Evolutionary conservation across 2,888 invertebrate genomes (phyloP).

Genomic region (Drosophila barbarae): DNA sequence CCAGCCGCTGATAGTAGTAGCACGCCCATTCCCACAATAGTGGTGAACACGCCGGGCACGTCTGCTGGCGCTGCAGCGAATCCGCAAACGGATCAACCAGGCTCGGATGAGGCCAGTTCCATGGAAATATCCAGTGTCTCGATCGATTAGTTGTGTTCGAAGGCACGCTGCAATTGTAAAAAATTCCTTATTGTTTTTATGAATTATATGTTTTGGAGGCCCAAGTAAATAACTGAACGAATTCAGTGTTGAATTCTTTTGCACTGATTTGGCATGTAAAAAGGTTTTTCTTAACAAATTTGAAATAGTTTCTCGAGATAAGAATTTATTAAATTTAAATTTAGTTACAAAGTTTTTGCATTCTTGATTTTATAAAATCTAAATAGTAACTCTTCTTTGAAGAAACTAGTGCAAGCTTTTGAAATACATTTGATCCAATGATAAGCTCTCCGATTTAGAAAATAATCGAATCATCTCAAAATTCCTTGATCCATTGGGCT

Average conservation of each 20-base stretch:
- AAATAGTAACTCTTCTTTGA: too few species aligned
- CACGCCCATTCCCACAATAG: conserved; percentile 24
- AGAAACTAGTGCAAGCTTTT: background rate
- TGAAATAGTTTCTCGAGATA: background rate
- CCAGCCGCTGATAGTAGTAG: conserved; percentile 41
- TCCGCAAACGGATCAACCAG: conserved; percentile 18
- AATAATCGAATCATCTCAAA: conserved; percentile 2
- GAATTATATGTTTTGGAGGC: conserved; percentile 26
- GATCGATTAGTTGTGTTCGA: conserved; percentile 67
- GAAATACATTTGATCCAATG: background rate
- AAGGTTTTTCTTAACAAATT: background rate
- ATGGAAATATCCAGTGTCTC: conserved; percentile 79
- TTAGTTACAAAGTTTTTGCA: background rate
- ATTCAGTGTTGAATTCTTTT: background rate
- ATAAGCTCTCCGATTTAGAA: background rate
- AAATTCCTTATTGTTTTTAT: conserved; percentile 34
- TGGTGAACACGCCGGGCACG: conserved; percentile 34
- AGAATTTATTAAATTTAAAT: background rate
- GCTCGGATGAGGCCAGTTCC: conserved; percentile 61
- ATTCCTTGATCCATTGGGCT: conserved; percentile 57
- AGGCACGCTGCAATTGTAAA: conserved; percentile 14
- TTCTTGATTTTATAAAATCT: background rate
- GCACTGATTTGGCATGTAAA: background rate
- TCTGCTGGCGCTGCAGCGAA: conserved; percentile 19
- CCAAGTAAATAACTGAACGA: conserved; percentile 2